Evolutionary conservation across 2,113 vertebrate genomes (phyloP), one percentile per base, ranked within the genome.

Genomic region (Rattus rattus): DNA sequence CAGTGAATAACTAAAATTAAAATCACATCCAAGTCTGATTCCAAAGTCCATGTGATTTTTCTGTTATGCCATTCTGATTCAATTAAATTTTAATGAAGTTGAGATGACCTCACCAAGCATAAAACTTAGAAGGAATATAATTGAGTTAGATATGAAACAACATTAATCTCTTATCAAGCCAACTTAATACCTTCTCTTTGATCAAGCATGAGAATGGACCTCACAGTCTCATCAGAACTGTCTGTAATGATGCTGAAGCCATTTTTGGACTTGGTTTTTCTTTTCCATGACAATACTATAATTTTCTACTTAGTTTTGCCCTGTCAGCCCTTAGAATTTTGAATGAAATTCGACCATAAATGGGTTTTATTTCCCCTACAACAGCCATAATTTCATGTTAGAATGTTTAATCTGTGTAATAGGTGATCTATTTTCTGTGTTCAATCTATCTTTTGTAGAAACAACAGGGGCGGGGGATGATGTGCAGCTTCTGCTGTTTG

Each of bases 41-140:
- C 81, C 67, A 92, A 3, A 52, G 63, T n/a, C 88, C 88, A 47
- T 54, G 67, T 73, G 96, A 84, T 90, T 92, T 92, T 94, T 95
- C 87, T 92, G 79, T 28, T 94, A 87, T 88, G 73, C 63, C 79
- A 94, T 93, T 97, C 77, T 90, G 61, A 94, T 95, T 96, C 87
- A 93, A 94, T 98, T 96, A 97, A 88, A 96, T 96, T 90, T 96
- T 92, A 95, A 96, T 96, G 94, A 96, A 95, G 69, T 93, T 76
- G 86, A 95, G 49, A 94, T 96, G 73, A 97, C 87, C 43, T 96
- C 94, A 97, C 13, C 56, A 90, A 24, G 43, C 80, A 94, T 84
- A 94, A 95, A 93, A 61, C 95, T 93, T 67, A 90, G 67, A 81
- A 96, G 77, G 36, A 90, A 79, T 87, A 75, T 79, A 93, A 89